These are phyloP conservation scores for Hyposmocoma kahamanoa DNA, from an alignment of 1,140 invertebrate genomes.

Conservation along the genomic window DNA sequence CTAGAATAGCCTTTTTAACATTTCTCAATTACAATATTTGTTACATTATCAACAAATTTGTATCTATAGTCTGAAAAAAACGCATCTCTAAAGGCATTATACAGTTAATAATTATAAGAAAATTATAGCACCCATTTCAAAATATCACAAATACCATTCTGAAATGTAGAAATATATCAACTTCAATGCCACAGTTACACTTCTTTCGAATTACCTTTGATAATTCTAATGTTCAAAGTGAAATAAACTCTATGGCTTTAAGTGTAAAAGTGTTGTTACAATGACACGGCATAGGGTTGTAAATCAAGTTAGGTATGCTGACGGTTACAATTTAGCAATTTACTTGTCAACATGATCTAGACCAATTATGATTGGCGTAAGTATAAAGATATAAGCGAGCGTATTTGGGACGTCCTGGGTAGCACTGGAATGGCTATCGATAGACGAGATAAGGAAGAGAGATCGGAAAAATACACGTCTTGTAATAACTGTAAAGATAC, in stretches of 20 bases:
- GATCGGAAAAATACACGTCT: neutral
- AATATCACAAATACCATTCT: constrained; percentile 26
- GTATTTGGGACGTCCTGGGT: too few species aligned
- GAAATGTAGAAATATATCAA: constrained; percentile 40
- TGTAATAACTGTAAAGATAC: neutral
- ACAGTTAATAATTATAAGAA: too few species aligned
- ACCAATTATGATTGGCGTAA: constrained; percentile 22
- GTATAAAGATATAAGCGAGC: too few species aligned
- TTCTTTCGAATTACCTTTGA: constrained; percentile 30
- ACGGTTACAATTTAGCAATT: constrained; percentile 56
- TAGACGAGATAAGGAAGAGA: constrained; percentile 9
- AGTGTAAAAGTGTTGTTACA: constrained; percentile 21
- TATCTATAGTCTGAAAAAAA: too few species aligned
- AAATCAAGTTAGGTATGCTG: constrained; percentile 47
- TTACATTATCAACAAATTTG: too few species aligned
- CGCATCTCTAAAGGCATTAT: too few species aligned
- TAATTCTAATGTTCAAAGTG: neutral
- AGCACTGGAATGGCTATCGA: constrained; percentile 18
- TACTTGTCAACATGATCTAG: constrained; percentile 55
- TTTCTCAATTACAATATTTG: too few species aligned
- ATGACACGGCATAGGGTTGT: constrained; percentile 13
- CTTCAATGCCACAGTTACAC: constrained; percentile 40
- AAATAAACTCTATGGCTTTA: constrained; percentile 16
- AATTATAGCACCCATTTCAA: constrained; percentile 28
- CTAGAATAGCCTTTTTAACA: too few species aligned